Base-by-base conservation (phyloP, 1,140 invertebrate genomes). In the Paralvinella palmiformis region DNA sequence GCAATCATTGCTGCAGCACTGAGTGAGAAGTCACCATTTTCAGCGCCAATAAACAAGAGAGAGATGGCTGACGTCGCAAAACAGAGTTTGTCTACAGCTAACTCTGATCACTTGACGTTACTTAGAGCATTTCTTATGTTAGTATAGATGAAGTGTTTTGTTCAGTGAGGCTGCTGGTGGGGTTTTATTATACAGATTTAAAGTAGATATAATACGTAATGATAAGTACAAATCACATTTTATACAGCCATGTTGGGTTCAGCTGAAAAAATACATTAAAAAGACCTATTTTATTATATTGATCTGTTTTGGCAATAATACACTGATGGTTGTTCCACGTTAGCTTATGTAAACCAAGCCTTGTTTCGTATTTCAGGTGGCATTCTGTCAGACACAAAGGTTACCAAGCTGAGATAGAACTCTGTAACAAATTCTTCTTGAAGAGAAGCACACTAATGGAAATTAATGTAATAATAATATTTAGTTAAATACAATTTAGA, bases 1-100 rank as follows among this genome's bases (percentile, higher is more conserved):
- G 72, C 77, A 52, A 71, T 79, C 5, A 74, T 79, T 52, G 77
- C 75, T 41, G 75, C 77, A 15, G 69, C 73, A 10, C 75, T 79
- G 71, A 76, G 75, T 44, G 74, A 73, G 20, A 79, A 76, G 57
- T 75, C 74, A 41, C 77, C 77, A 58, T 79, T 79, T 72, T 68
- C 73, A 20, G 75, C 71, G 17, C 77, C 75, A 4, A 50, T 79
- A 10, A 69, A 72, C 29, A 73, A 74, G 61, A 65, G 69, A 4
- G 73, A 74, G 35, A 59, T 69, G n/a, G 75, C 74, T 15, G 69
- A 76, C 36, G 37, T 65, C 2, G 73, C 71, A 0, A 77, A 74
- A 66, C 64, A 68, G 32, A 57, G 66, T 2, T 33, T 79, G 48
- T 59, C 73, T 6, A 59, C 71, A 24, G 70, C 71, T 24, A 64